Conservation (phyloP, 2,113 vertebrate genomes). For the Sprattus sprattus region DNA sequence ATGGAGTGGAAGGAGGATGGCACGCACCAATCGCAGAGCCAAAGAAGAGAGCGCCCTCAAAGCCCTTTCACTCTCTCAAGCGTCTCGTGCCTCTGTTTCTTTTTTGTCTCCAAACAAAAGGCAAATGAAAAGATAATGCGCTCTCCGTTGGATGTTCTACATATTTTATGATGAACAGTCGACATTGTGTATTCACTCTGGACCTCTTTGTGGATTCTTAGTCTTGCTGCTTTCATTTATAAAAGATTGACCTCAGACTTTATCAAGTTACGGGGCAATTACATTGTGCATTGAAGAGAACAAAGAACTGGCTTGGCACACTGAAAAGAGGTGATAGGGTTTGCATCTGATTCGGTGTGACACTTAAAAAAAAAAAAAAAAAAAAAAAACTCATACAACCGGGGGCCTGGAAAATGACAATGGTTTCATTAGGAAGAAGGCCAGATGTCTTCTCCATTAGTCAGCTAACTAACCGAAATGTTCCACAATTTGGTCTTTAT, state of each 20-base stretch:
- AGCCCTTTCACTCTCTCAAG: not conserved
- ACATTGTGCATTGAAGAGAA: not conserved
- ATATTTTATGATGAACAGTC: constrained; percentile 7
- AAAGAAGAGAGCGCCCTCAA: not conserved
- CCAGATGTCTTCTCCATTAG: not conserved
- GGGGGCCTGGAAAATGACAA: constrained; percentile 4
- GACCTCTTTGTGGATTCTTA: not conserved
- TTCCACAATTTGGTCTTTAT: constrained; percentile 10
- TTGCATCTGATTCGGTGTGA: not conserved
- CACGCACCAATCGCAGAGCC: not conserved
- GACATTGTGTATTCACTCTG: constrained; percentile 1
- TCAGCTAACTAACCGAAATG: constrained; percentile 6
- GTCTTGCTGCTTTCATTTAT: not conserved
- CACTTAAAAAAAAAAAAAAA: not conserved
- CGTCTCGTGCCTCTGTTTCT: not conserved
- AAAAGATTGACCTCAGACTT: not conserved
- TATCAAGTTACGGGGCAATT: not conserved
- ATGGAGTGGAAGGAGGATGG: not conserved
- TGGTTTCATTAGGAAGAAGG: not conserved
- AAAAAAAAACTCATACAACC: not conserved
- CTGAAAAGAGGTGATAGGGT: not conserved
- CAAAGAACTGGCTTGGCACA: not conserved
- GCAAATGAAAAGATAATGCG: constrained; percentile 2
- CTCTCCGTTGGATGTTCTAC: not conserved
- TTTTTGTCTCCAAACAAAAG: constrained; percentile 8